Conservation (phyloP, 2,888 invertebrate species). For the Brenthis hecate region DNA sequence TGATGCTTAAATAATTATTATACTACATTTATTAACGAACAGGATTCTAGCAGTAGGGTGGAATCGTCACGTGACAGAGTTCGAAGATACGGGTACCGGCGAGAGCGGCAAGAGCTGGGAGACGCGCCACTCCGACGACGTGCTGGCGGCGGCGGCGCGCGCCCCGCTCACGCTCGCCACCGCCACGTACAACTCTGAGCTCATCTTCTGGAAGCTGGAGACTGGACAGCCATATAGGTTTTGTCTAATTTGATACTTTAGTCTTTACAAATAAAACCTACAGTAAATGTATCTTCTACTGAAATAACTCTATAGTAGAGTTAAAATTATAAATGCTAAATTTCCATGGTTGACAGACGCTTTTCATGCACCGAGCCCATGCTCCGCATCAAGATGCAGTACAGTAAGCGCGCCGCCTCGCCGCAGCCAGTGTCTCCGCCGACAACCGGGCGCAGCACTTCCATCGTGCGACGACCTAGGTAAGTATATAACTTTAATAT, state of each 20-base stretch:
- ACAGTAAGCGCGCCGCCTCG: constrained; percentile 61
- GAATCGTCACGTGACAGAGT: constrained; percentile 88
- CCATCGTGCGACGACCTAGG: constrained; percentile 52
- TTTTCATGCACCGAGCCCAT: constrained; percentile 81
- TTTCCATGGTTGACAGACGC: constrained; percentile 49
- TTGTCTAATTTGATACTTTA: not conserved
- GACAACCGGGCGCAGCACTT: constrained; percentile 33
- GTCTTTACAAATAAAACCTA: not conserved
- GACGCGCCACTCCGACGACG: constrained; percentile 87
- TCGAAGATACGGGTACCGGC: constrained; percentile 73
- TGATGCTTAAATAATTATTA: too few species aligned
- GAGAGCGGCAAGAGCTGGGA: constrained; percentile 86
- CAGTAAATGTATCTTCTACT: not conserved
- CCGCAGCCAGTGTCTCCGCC: constrained; percentile 38
- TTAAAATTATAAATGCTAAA: too few species aligned
- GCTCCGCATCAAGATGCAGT: constrained; percentile 81
- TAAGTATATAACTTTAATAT: constrained; percentile 29
- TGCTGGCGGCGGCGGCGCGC: constrained; percentile 86
- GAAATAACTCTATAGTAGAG: too few species aligned
- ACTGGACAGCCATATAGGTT: constrained; percentile 88
- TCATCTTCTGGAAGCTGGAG: constrained; percentile 91
- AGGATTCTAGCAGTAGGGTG: constrained; percentile 90
- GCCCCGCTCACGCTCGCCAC: constrained; percentile 88
- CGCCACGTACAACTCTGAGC: constrained; percentile 89
- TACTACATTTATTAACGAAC: not conserved